Conservation (phyloP, 2,113 vertebrate species). For the Struthidea cinerea region DNA sequence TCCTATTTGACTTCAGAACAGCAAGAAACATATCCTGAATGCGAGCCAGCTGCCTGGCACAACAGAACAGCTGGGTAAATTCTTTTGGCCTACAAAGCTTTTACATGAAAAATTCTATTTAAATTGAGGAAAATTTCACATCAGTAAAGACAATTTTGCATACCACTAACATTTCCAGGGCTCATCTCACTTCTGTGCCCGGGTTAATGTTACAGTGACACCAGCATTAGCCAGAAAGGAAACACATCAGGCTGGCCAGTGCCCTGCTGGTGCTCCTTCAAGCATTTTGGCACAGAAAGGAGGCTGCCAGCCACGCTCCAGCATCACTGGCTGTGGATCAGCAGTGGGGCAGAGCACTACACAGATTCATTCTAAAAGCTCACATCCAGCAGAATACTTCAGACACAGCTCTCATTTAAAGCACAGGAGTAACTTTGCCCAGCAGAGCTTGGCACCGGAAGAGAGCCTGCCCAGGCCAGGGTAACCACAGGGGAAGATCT, state of each 20-base stretch:
- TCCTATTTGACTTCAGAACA: background rate
- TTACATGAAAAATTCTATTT: background rate
- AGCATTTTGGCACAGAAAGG: background rate
- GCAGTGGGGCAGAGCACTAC: background rate
- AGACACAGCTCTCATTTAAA: background rate
- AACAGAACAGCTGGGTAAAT: background rate
- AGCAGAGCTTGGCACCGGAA: background rate
- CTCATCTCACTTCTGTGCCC: background rate
- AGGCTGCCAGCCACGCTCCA: background rate
- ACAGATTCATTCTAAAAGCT: background rate
- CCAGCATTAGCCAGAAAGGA: background rate
- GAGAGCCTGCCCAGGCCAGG: background rate
- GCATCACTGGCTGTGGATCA: background rate
- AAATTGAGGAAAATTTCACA: background rate
- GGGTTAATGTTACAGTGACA: background rate
- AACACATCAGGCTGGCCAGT: background rate
- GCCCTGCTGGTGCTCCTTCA: background rate
- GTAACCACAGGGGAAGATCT: fast-evolving
- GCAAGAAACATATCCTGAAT: background rate
- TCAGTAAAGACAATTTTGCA: background rate
- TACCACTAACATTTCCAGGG: background rate
- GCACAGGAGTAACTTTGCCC: background rate
- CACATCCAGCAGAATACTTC: background rate
- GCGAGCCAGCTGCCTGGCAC: background rate
- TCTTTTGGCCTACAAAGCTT: background rate